phyloP scores from a whole-genome alignment of 2,888 invertebrate species.

The Drosophila paracracens region DNA sequence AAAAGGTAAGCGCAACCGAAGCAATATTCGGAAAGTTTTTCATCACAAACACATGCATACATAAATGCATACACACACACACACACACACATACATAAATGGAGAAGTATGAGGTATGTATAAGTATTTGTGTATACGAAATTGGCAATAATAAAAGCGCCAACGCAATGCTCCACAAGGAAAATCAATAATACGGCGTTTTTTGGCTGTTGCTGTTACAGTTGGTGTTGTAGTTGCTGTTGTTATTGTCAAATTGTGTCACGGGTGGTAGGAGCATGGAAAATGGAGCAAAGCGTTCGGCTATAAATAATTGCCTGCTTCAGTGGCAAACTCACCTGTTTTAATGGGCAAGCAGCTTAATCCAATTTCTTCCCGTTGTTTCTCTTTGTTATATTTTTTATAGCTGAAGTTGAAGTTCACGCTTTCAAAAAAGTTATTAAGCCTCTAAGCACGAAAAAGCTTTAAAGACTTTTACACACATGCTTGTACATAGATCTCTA shows the following conservation, averaged over 20 bases:
- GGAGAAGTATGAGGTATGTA: slow-evolving; percentile 4
- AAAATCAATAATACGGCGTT: slow-evolving; percentile 70
- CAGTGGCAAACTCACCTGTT: slow-evolving; percentile 63
- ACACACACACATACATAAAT: slow-evolving; percentile 8
- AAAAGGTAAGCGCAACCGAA: slow-evolving; percentile 52
- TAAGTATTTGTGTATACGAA: slow-evolving; percentile 27
- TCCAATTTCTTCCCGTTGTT: background rate
- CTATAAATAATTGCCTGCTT: slow-evolving; percentile 36
- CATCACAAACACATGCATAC: slow-evolving; percentile 18
- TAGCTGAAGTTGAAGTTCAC: slow-evolving; percentile 43
- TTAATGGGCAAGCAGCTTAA: slow-evolving; percentile 28
- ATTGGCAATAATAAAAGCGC: slow-evolving; percentile 59
- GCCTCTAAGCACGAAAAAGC: slow-evolving; percentile 15
- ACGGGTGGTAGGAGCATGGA: slow-evolving; percentile 35
- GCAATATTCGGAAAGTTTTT: slow-evolving; percentile 40
- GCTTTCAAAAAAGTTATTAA: slow-evolving; percentile 13
- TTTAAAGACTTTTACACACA: slow-evolving; percentile 19
- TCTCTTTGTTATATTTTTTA: background rate
- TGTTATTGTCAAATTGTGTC: slow-evolving; percentile 44
- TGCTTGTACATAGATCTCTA: background rate
- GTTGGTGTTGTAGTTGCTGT: slow-evolving; percentile 17
- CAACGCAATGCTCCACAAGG: slow-evolving; percentile 51
- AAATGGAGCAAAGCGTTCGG: slow-evolving; percentile 53
- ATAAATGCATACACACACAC: background rate
- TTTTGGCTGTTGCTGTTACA: slow-evolving; percentile 39